phyloP scores from a whole-genome alignment of 2,888 invertebrate species.

The Diplolepis rosae region DNA sequence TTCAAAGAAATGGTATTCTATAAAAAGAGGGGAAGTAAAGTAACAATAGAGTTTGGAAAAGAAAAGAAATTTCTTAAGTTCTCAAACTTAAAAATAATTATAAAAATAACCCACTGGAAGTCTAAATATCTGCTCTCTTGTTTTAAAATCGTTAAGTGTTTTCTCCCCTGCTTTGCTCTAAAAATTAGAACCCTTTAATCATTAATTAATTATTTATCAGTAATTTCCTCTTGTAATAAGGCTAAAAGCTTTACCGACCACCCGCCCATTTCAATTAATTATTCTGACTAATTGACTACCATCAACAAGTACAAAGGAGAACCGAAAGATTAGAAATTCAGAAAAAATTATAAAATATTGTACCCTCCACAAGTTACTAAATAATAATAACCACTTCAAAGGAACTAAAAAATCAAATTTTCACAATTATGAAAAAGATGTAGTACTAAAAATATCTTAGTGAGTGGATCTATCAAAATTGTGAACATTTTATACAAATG shows the following conservation, averaged over 20 bases:
- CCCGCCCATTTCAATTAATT: neutral
- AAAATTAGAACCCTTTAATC: constrained; percentile 17
- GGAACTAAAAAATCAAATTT: constrained; percentile 29
- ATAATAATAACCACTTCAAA: constrained; percentile 18
- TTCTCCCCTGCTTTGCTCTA: neutral
- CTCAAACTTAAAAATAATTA: too few species aligned
- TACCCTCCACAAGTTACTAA: neutral
- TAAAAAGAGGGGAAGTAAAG: neutral
- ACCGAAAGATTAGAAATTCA: neutral
- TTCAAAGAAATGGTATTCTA: neutral
- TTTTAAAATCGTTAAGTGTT: neutral
- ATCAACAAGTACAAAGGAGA: too few species aligned
- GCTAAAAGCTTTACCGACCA: constrained; percentile 30
- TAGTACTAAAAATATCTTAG: constrained; percentile 29
- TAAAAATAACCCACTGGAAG: neutral
- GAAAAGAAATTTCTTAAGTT: neutral
- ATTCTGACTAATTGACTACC: constrained; percentile 3
- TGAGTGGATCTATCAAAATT: constrained; percentile 27
- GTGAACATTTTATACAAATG: constrained; percentile 30
- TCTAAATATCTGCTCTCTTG: neutral
- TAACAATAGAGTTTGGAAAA: neutral
- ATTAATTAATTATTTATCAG: constrained; percentile 56
- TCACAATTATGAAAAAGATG: constrained; percentile 11
- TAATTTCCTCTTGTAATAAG: constrained; percentile 54
- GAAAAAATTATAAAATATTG: neutral